These are phyloP conservation scores for Corticium candelabrum DNA, from an alignment of 37 sponge, comb jelly and placozoan genomes.

Conservation along the genomic window DNA sequence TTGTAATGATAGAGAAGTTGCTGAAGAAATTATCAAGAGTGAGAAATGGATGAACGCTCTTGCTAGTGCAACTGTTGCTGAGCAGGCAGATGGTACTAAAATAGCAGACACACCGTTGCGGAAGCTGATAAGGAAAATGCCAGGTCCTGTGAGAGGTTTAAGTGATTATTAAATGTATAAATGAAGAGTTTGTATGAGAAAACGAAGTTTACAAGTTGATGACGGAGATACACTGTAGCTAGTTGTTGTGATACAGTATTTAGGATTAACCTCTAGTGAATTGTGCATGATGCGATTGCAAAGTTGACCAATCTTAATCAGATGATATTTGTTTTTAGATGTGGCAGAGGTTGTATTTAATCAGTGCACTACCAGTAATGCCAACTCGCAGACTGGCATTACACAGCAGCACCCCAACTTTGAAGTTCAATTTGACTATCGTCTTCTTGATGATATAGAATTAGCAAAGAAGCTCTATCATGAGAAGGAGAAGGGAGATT, in stretches of 20 bases:
- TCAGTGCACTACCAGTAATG: neutral
- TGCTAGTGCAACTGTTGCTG: slow-evolving; percentile 22
- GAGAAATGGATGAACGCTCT: slow-evolving; percentile 52
- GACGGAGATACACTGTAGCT: too few relatives aligned
- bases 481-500: neutral
- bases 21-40: slow-evolving; percentile 45
- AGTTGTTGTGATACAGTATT: neutral
- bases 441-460: neutral
- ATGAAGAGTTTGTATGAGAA: too few relatives aligned
- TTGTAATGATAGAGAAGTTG: slow-evolving; percentile 46
- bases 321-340: neutral
- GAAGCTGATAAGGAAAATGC: slow-evolving; percentile 73
- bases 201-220: too few relatives aligned
- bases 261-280: neutral
- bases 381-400: neutral
- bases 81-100: slow-evolving; percentile 1
- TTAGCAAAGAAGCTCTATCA: neutral
- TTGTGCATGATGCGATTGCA: slow-evolving; percentile 15
- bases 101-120: slow-evolving; percentile 45
- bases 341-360: neutral
- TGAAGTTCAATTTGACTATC: neutral
- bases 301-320: slow-evolving; percentile 38
- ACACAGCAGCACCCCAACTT: neutral
- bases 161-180: too few relatives aligned
- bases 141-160: slow-evolving; percentile 30